phyloP scores from a whole-genome alignment of 2,888 invertebrate species.

The Orchestes rusci region DNA sequence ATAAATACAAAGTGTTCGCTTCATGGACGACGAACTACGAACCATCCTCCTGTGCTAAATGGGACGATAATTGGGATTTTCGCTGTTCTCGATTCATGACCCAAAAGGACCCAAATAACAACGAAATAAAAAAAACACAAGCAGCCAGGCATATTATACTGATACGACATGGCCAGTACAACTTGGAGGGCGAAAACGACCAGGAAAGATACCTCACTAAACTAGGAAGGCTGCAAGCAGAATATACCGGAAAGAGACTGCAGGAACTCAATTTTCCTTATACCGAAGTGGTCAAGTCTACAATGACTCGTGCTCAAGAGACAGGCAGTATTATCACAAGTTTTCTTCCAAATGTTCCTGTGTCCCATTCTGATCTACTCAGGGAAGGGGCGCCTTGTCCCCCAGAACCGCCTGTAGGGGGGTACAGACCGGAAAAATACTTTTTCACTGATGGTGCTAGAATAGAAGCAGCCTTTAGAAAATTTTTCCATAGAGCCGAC shows the following conservation, averaged over 20 bases:
- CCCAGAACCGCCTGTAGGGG: conserved; percentile 82
- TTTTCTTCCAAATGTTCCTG: conserved; percentile 51
- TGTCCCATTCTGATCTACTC: conserved; percentile 65
- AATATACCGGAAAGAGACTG: conserved; percentile 74
- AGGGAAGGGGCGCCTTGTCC: conserved; percentile 93
- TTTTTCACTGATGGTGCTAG: conserved; percentile 88
- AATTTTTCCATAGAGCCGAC: conserved; percentile 86
- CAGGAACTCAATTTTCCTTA: conserved; percentile 71
- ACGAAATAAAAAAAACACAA: conserved; percentile 50
- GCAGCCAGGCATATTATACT: conserved; percentile 79
- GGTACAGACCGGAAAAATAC: conserved; percentile 75
- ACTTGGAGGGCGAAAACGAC: conserved; percentile 64
- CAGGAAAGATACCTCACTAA: conserved; percentile 69
- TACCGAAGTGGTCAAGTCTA: conserved; percentile 74
- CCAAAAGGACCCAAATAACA: conserved; percentile 61
- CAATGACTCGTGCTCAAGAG: conserved; percentile 90
- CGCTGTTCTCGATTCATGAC: conserved; percentile 24
- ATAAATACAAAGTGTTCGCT: conserved; percentile 46
- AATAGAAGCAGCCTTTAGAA: conserved; percentile 92
- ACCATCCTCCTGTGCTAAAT: conserved; percentile 56
- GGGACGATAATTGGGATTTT: conserved; percentile 83
- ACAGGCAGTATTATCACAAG: conserved; percentile 78
- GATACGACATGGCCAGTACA: conserved; percentile 93
- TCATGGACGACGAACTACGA: conserved; percentile 65
- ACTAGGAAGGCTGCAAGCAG: conserved; percentile 78